Evolutionary conservation across 2,888 invertebrate genomes (phyloP).

Genomic region (Danaus chrysippus): DNA sequence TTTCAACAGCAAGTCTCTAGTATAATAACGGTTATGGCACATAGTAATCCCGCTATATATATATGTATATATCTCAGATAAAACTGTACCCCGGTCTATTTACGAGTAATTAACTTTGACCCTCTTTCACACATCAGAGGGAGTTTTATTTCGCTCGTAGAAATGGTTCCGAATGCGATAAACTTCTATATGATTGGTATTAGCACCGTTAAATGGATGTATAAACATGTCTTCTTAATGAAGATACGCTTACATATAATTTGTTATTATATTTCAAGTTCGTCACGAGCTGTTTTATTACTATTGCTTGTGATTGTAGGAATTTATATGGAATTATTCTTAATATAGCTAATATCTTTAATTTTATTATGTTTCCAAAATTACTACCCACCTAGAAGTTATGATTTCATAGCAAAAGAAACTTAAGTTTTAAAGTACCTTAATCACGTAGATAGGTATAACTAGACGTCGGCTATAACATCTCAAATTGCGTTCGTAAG

Average conservation of each 20-base stretch:
- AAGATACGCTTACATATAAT: not conserved
- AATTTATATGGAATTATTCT: constrained; percentile 23
- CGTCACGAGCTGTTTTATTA: not conserved
- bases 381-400: constrained; percentile 12
- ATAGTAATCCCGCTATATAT: constrained; percentile 56
- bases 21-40: constrained; percentile 52
- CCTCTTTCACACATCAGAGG: constrained; percentile 66
- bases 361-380: constrained; percentile 25
- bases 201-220: constrained; percentile 47
- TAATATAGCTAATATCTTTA: constrained; percentile 24
- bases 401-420: not conserved
- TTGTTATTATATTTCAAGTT: not conserved
- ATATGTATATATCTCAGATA: constrained; percentile 62
- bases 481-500: constrained; percentile 76
- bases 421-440: not conserved
- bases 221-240: no score
- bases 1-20: constrained; percentile 27
- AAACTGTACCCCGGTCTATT: constrained; percentile 73
- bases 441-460: constrained; percentile 19
- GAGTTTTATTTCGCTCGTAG: constrained; percentile 71
- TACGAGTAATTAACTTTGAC: constrained; percentile 78
- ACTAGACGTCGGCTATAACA: constrained; percentile 57
- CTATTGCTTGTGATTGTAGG: constrained; percentile 10
- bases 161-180: constrained; percentile 59
- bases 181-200: constrained; percentile 63